A percentile compares a stretch with the other conserved stretches of the same genome.
Conservation (phyloP, 92 coral and sea anemone genomes). For the Porites rus region DNA sequence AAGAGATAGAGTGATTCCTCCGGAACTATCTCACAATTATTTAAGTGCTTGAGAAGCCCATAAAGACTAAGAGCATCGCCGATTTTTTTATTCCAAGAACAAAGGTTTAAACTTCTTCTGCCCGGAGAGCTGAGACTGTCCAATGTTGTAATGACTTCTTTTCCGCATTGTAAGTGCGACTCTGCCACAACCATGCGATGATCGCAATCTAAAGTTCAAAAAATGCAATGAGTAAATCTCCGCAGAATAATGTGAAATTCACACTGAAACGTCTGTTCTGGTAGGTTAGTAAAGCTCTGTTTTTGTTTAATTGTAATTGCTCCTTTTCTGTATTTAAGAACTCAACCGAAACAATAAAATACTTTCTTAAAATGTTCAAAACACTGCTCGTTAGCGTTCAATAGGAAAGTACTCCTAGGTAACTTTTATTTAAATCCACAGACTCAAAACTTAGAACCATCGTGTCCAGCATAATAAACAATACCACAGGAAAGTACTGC, state of each 20-base stretch:
- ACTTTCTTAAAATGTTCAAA: no score
- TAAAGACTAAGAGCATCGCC: neutral
- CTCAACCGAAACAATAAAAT: no score
- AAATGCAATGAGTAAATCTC: neutral
- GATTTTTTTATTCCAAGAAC: slow-evolving; percentile 20
- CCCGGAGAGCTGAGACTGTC: slow-evolving; percentile 10
- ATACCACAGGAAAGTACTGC: no score
- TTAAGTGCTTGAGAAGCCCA: neutral
- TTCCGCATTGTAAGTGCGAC: neutral
- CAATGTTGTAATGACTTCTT: slow-evolving; percentile 11
- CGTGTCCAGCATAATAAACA: no score
- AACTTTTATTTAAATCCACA: no score
- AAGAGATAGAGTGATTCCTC: slow-evolving; percentile 29
- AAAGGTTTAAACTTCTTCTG: slow-evolving; percentile 14
- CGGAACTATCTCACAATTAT: slow-evolving; percentile 30
- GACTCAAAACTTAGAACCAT: no score
- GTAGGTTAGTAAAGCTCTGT: no score
- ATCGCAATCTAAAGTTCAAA: slow-evolving; percentile 24
- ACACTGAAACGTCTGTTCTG: no score
- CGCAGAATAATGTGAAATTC: neutral
- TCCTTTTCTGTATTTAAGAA: no score
- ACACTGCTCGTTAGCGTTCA: no score
- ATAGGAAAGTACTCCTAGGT: no score
- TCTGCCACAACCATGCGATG: slow-evolving; percentile 35
- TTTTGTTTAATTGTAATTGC: no score